Conservation (phyloP, 2,888 invertebrate genomes). For the Adelphocoris suturalis region DNA sequence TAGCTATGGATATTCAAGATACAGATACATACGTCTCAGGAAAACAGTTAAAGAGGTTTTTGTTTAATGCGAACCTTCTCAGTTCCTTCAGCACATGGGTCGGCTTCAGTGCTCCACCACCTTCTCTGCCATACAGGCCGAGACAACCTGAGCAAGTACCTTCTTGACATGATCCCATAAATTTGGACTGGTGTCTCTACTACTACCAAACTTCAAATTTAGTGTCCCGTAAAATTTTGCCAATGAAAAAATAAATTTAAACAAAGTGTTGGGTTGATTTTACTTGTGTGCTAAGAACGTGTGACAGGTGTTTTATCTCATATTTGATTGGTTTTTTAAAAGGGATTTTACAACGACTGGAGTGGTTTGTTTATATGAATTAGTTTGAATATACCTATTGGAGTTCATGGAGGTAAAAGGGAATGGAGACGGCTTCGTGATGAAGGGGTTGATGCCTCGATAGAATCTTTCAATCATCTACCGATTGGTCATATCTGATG, state of each 20-base stretch:
- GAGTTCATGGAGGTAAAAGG: too few relatives aligned
- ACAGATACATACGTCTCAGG: too few relatives aligned
- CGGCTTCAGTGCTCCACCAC: constrained; percentile 61
- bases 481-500: too few relatives aligned
- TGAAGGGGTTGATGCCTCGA: too few relatives aligned
- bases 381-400: not conserved
- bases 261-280: constrained; percentile 50
- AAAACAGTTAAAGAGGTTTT: too few relatives aligned
- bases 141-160: constrained; percentile 47
- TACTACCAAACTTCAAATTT: constrained; percentile 64
- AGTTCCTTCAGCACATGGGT: constrained; percentile 56
- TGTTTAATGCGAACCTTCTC: constrained; percentile 66
- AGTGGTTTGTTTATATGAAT: not conserved
- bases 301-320: constrained; percentile 57
- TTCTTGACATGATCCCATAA: constrained; percentile 64
- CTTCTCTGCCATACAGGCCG: constrained; percentile 52
- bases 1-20: too few relatives aligned
- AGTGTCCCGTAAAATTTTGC: constrained; percentile 50
- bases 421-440: too few relatives aligned
- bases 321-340: not conserved
- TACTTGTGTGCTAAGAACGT: constrained; percentile 34
- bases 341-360: not conserved
- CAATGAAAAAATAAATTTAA: constrained; percentile 32
- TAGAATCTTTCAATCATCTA: too few relatives aligned
- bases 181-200: constrained; percentile 60